Evolutionary conservation across 2,113 vertebrate species (phyloP), one percentile per base, ranked within the genome.

Genomic region (Calonectris borealis): DNA sequence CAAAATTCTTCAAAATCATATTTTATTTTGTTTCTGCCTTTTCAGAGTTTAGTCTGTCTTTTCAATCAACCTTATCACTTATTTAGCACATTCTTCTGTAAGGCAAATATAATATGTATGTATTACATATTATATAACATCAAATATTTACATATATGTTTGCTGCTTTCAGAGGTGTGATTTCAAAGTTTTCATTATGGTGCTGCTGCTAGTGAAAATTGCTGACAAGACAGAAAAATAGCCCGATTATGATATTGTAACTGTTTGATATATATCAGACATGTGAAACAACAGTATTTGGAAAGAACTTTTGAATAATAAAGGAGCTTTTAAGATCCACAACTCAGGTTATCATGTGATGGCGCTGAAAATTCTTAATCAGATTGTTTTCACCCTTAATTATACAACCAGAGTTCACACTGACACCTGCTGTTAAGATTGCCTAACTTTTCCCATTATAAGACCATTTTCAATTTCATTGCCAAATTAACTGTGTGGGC

Each of bases 361-460:
- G 34, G 48, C 5, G 1, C 36, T 87, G 52, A 87, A 92, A 94
- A 40, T 65, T 76, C 77, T 72, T 69, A 58, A 94, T 79, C 73
- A 85, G 77, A 87, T 65, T 95, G 44, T 49, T 89, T 92, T 93
- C 65, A 76, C 26, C 20, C 61, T 84, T 93, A 93, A 91, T 91
- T 88, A 89, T 21, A 58, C 46, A 92, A 38, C 38, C 46, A 93
- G 93, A 94, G 70, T 85, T 96, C 66, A 89, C 71, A 96, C 77
- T 95, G 91, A 96, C 91, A 91, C 81, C 95, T 96, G 66, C 96
- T 93, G 96, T 96, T 97, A 84, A 91, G 81, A 86, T 17, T 88
- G 51, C 42, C 46, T 77, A 86, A 89, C 25, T 76, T 91, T 85
- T 87, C 72, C 36, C 40, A 82, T 57, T 75, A 26, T 31, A 82